These are phyloP conservation scores for Caenorhabditis tropicalis DNA, from an alignment of 1,140 invertebrate species.

Conservation along the genomic window DNA sequence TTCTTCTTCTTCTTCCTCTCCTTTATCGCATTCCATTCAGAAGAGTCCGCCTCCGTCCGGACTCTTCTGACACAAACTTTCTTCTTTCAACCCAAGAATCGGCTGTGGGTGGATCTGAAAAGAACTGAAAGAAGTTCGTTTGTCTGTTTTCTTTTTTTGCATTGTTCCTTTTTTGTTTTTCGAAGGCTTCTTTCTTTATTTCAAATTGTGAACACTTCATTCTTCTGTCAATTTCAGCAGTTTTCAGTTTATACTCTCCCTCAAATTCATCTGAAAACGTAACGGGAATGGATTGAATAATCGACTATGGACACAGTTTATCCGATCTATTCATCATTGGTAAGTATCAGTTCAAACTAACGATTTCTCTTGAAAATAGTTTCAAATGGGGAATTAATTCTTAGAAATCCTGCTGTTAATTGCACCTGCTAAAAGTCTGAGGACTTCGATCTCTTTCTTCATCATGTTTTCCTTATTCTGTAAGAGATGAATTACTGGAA, in stretches of 20 bases:
- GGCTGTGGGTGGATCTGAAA: not conserved
- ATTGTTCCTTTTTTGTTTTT: not conserved
- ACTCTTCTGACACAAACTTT: not conserved
- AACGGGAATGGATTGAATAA: not conserved
- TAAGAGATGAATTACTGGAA: not conserved
- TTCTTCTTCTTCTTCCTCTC: not conserved
- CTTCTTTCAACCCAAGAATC: not conserved
- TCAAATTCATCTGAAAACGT: not conserved
- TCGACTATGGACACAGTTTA: conserved; percentile 17
- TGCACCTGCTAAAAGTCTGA: not conserved
- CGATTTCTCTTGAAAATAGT: not conserved
- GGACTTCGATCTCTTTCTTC: not conserved
- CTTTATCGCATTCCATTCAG: conserved; percentile 1
- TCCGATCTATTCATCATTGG: conserved; percentile 25
- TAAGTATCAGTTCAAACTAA: not conserved
- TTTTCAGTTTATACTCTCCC: too few relatives aligned
- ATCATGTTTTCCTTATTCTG: not conserved
- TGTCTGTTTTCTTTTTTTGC: not conserved
- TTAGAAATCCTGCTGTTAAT: not conserved
- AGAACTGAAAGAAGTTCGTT: not conserved
- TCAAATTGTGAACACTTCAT: not conserved
- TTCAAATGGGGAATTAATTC: not conserved
- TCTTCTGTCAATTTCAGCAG: not conserved
- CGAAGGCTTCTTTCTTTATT: not conserved
- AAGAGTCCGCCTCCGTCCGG: conserved; percentile 19